Base-by-base conservation (phyloP, 2,797 vertebrate genomes). In the Anguilla megastoma region DNA sequence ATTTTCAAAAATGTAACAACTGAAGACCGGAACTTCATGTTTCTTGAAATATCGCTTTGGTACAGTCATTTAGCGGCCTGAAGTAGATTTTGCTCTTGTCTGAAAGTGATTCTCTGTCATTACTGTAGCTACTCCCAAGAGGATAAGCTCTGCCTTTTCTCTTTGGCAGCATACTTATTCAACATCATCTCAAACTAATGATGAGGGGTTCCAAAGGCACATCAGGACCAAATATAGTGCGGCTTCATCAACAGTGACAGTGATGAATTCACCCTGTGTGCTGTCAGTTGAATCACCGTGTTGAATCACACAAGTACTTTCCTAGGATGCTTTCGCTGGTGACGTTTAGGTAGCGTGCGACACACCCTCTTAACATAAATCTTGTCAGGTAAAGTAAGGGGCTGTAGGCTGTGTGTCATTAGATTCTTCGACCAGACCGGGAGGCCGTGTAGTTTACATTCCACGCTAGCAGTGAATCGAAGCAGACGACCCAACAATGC, bases 211-310 rank as follows among this genome's bases (percentile, higher is more conserved):
- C 30, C 79, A 48, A 82, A 50, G n/a, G 79, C 41, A 50, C 41
- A 27, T 69, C 27, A 84, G 86, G 83, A 41, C 86, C 86, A 87
- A 84, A 87, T 87, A 87, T 83, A 87, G 79, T 83, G 58, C 16
- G 80, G 86, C 56, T 45, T 63, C 9, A 56, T 41, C 1, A 2
- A 10, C 56, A 1, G 18, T 66, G 85, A 24, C 83, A 84, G 48
- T 56, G 52, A 56, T 48, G 16, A 45, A 21, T 85, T 41, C 36
- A 30, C 30, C 30, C 30, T 24, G 52, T 21, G 63, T n/a, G 16
- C 16, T 85, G 85, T 6, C 41, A n/a, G 16, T 27, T 18, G 54
- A 21, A 10, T 14, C 33, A 41, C 58, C 5, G 80, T 41, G 5
- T 84, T 71, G 79, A 82, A 50, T 82, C 7, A 9, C 36, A 45